These are phyloP conservation scores for Erithacus rubecula DNA, from an alignment of 2,797 vertebrate genomes.

Conservation along the genomic window DNA sequence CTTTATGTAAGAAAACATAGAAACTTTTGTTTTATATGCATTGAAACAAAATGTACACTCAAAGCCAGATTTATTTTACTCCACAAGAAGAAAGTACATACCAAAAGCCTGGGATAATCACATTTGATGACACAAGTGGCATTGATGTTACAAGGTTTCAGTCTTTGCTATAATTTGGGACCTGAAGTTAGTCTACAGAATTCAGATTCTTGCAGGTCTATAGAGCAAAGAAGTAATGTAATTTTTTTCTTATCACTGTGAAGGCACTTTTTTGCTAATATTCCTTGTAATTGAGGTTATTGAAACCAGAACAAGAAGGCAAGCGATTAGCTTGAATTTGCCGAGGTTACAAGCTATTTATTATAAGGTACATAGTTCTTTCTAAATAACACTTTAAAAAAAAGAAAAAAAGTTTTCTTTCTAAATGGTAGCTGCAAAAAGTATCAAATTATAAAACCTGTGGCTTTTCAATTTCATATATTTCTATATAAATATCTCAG, in stretches of 20 bases:
- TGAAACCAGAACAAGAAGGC: conserved; percentile 3
- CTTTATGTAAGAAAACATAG: not conserved
- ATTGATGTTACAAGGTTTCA: not conserved
- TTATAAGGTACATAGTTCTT: not conserved
- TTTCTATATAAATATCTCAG: conserved; percentile 1
- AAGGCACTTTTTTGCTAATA: not conserved
- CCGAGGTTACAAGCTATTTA: not conserved
- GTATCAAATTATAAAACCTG: not conserved
- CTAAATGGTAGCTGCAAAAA: not conserved
- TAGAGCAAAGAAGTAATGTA: not conserved
- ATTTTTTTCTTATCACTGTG: not conserved
- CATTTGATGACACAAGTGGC: not conserved
- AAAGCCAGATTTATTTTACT: not conserved
- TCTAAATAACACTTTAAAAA: not conserved
- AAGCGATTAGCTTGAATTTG: conserved; percentile 13
- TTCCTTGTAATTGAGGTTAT: not conserved
- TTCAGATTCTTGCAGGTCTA: not conserved
- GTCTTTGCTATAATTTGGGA: not conserved
- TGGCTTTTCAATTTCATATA: not conserved
- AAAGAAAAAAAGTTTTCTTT: not conserved
- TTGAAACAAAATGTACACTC: not conserved
- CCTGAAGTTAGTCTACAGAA: not conserved
- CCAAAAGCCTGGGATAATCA: not conserved
- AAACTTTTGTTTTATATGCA: not conserved
- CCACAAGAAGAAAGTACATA: not conserved